Evolutionary conservation across 2,888 invertebrate genomes (phyloP).

Genomic region (Lepetodrilus schrolli): DNA sequence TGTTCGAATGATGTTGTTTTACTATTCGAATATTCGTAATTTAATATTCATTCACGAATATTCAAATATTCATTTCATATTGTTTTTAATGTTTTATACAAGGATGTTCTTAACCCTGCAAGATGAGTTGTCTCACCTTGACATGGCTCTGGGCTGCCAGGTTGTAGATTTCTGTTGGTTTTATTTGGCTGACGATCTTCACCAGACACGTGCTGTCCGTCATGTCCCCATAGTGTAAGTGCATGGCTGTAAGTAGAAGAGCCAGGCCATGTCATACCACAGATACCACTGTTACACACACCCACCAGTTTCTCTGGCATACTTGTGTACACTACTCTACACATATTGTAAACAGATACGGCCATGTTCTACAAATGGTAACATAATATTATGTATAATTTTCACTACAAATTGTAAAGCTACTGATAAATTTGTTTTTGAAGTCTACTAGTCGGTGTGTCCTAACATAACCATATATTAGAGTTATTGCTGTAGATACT

Average conservation of each 20-base stretch:
- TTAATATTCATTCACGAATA: no score
- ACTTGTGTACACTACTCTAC: background rate
- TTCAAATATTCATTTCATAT: no score
- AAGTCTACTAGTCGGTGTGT: no score
- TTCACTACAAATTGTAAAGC: no score
- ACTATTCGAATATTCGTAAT: no score
- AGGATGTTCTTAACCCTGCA: background rate
- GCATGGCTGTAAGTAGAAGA: conserved; percentile 80
- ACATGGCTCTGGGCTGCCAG: conserved; percentile 99
- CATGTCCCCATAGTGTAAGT: conserved; percentile 98
- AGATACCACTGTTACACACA: background rate
- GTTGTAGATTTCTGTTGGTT: conserved; percentile 96
- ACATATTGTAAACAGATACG: background rate
- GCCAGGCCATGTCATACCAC: background rate
- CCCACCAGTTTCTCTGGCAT: background rate
- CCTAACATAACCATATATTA: no score
- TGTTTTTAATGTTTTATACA: background rate
- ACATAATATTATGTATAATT: no score
- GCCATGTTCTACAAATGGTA: no score
- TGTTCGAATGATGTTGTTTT: no score
- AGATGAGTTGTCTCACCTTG: conserved; percentile 80
- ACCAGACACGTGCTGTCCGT: conserved; percentile 97
- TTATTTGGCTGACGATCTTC: conserved; percentile 86
- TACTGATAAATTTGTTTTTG: no score
- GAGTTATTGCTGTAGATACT: no score